Evolutionary conservation across 1,140 invertebrate genomes (phyloP), one percentile per base, ranked within the genome.

Genomic region (Pseudobourletiella spinata): DNA sequence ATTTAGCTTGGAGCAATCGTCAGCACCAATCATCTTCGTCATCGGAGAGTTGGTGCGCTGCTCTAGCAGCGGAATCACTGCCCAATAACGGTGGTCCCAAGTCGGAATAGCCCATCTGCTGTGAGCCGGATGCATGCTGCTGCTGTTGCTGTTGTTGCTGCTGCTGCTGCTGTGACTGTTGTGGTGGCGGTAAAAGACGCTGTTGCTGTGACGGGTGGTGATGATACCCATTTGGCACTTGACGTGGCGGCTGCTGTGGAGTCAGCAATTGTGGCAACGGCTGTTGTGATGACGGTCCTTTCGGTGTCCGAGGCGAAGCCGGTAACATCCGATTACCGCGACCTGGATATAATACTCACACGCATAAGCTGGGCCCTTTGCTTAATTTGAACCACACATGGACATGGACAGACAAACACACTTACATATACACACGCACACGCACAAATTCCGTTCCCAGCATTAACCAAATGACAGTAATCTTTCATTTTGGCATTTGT

Each of bases 21-120:
- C 67, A 69, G 67, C 67, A 69, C 67, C 67, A 69, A 42, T 69
- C 67, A 26, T 69, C 64, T 57, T 68, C 67, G 25, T 68, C 67
- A 42, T 69, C 67, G 15, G 64, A 63, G 16, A 66, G 55, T 4
- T 64, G 64, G 20, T 54, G 67, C 8, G 48, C 43, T 8, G 32
- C 32, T 39, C 48, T 29, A 1, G 51, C 0, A 15, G 59, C 28
- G 24, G 57, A 48, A 44, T 24, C 2, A 30, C 28, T 46, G 30
- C 22, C 24, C 8, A 54, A 22, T 54, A 44, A 51, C 48, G 24
- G 32, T 65, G 67, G 67, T 69, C 67, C 67, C 63, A 61, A 43
- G 30, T 68, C 66, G 26, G 50, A 46, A 39, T 54, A 67, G 8
- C 39, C 48, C 3, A 42, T 50, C 0, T 26, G 60, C 3, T 24